Evolutionary conservation across 2,113 vertebrate species (phyloP).

Genomic region (Spea multiplicata): DNA sequence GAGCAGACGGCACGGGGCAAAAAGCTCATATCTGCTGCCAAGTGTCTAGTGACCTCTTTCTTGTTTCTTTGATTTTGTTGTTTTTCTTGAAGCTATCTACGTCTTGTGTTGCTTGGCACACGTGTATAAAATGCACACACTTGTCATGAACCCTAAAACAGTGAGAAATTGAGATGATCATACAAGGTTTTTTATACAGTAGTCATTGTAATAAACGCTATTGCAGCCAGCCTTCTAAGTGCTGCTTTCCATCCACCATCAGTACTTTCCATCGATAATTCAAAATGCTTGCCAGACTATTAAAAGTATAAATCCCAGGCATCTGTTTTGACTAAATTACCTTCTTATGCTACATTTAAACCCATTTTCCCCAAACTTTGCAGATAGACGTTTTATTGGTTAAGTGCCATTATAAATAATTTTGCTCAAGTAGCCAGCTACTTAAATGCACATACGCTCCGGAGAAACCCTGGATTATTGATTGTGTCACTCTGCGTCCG

Average conservation of each 20-base stretch:
- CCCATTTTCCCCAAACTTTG: constrained; percentile 7
- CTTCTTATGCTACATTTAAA: constrained; percentile 13
- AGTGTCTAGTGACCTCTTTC: no score
- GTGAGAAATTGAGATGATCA: no score
- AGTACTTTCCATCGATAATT: not conserved
- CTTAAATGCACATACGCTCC: constrained; percentile 49
- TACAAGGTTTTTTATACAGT: not conserved
- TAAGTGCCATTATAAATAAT: constrained; percentile 46
- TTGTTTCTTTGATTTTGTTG: no score
- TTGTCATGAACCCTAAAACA: no score
- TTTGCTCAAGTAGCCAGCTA: constrained; percentile 51
- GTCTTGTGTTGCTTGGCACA: no score
- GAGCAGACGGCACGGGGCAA: no score
- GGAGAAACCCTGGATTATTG: constrained; percentile 51
- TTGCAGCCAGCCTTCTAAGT: not conserved
- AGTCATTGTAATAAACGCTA: not conserved
- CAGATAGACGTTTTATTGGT: constrained; percentile 25
- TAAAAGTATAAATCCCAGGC: not conserved
- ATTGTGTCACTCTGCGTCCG: constrained; percentile 62
- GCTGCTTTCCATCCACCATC: not conserved
- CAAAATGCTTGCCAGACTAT: no score
- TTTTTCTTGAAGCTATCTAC: no score
- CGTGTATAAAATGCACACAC: no score
- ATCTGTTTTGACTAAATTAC: not conserved
- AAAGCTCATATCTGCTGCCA: no score